Evolutionary conservation across 2,888 invertebrate genomes (phyloP).

Genomic region (Dicyrtomina minuta): DNA sequence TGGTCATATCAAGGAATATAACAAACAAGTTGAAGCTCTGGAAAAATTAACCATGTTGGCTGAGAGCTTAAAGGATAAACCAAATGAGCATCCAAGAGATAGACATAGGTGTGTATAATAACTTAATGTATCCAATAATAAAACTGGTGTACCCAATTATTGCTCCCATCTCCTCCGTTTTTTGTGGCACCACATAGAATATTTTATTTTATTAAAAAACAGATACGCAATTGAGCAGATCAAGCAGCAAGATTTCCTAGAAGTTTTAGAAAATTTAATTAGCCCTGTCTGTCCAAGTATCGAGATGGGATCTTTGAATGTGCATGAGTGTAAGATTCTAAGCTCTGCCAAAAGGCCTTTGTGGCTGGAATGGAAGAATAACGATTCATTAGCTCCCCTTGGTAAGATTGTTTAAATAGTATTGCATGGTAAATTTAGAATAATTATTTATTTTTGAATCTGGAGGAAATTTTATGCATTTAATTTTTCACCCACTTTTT

Average conservation of each 20-base stretch:
- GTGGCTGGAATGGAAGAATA: slow-evolving; percentile 63
- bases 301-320: slow-evolving; percentile 53
- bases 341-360: slow-evolving; percentile 62
- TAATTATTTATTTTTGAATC: no score
- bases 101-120: slow-evolving; percentile 50
- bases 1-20: slow-evolving; percentile 59
- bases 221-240: slow-evolving; percentile 61
- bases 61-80: slow-evolving; percentile 58
- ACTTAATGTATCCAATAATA: no score
- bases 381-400: slow-evolving; percentile 60
- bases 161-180: slow-evolving; percentile 38
- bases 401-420: no score
- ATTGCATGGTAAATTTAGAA: no score
- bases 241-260: slow-evolving; percentile 59
- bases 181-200: no score
- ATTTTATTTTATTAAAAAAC: no score
- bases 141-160: no score
- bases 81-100: slow-evolving; percentile 57
- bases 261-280: slow-evolving; percentile 60
- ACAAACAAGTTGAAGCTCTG: slow-evolving; percentile 62
- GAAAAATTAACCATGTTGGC: slow-evolving; percentile 62
- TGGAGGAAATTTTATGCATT: no score
- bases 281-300: slow-evolving; percentile 62
- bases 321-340: slow-evolving; percentile 62
- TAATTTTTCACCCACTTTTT: no score